Percentiles rank a stretch among this genome's conserved stretches.
These are phyloP conservation scores for Papilio glaucus DNA, from an alignment of 1,140 invertebrate species.

Conservation along the genomic window DNA sequence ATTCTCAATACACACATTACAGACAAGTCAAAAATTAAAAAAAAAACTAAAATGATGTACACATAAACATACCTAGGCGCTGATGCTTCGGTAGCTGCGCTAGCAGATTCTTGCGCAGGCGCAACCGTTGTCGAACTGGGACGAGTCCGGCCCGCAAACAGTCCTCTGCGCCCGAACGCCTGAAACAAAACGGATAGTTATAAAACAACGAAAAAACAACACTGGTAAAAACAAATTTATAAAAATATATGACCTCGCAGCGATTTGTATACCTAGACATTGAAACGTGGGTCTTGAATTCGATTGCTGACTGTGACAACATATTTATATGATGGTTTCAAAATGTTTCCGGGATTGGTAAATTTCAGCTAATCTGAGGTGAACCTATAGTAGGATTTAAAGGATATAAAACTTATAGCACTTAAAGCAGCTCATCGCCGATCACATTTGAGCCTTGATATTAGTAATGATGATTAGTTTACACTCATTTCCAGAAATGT, in stretches of 20 bases:
- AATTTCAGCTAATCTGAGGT: too few species aligned
- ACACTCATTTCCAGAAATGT: too few species aligned
- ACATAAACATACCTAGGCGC: slow-evolving; percentile 57
- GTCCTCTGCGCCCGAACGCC: slow-evolving; percentile 70
- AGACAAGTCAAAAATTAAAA: too few species aligned
- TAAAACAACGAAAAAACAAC: slow-evolving; percentile 21
- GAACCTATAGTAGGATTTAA: too few species aligned
- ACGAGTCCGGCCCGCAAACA: slow-evolving; percentile 67
- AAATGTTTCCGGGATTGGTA: too few species aligned
- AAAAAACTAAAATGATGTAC: too few species aligned
- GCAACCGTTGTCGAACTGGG: slow-evolving; percentile 63
- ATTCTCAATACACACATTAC: too few species aligned
- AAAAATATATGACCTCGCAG: not conserved
- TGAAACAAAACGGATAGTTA: slow-evolving; percentile 51
- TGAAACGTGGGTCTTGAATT: not conserved
- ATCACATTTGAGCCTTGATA: too few species aligned
- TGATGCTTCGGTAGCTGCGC: slow-evolving; percentile 59
- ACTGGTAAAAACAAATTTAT: not conserved
- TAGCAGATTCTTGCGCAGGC: slow-evolving; percentile 52
- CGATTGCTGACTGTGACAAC: not conserved
- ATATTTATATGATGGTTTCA: not conserved
- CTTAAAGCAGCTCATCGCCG: too few species aligned
- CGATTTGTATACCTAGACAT: not conserved
- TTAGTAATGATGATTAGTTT: too few species aligned
- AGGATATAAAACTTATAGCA: too few species aligned